These are phyloP conservation scores for Heliconius melpomene DNA, from an alignment of 1,140 invertebrate genomes.

Conservation along the genomic window DNA sequence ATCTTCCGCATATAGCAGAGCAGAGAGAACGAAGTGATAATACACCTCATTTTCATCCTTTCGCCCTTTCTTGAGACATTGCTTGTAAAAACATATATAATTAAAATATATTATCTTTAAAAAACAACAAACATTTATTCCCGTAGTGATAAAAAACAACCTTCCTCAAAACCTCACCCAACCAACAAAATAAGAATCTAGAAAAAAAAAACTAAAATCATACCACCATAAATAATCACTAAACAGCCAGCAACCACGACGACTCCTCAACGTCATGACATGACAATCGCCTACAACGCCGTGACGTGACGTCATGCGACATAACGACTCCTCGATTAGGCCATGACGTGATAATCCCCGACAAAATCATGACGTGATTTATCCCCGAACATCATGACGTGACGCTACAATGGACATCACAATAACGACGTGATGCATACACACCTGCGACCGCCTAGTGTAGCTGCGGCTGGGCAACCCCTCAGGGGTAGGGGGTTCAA, in stretches of 20 bases:
- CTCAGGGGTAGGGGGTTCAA: conserved; percentile 56
- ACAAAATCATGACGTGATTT: too few relatives aligned
- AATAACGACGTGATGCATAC: conserved; percentile 11
- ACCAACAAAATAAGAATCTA: neutral
- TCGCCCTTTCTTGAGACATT: too few relatives aligned
- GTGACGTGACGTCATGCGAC: too few relatives aligned
- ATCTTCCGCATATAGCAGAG: neutral
- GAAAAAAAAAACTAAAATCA: neutral
- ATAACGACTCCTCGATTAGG: too few relatives aligned
- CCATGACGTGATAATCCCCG: too few relatives aligned
- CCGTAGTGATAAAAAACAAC: neutral
- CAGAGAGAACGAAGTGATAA: neutral
- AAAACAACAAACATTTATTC: neutral
- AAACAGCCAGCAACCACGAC: neutral
- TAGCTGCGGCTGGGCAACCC: conserved; percentile 55
- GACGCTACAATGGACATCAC: neutral
- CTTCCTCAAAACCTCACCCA: neutral
- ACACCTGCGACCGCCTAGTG: conserved; percentile 65
- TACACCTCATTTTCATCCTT: neutral
- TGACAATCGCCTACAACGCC: too few relatives aligned
- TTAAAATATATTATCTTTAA: neutral
- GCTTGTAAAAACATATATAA: too few relatives aligned
- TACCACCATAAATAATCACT: neutral
- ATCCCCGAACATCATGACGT: neutral
- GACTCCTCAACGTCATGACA: too few relatives aligned